phyloP scores from a whole-genome alignment of 2,113 vertebrate genomes.

The Parus major region DNA sequence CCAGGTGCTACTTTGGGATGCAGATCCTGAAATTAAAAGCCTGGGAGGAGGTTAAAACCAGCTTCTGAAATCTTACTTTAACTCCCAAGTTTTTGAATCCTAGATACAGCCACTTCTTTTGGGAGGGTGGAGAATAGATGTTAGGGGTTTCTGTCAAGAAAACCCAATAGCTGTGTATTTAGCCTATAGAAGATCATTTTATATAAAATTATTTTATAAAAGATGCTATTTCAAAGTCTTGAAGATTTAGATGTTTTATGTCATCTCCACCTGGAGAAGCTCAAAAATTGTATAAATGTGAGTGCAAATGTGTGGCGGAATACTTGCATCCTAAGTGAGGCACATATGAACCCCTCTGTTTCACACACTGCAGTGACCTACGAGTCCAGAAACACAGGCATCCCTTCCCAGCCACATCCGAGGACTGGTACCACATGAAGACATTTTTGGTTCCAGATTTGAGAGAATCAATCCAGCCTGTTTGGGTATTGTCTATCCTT shows the following conservation, averaged over 20 bases:
- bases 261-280: background rate
- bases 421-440: too few relatives aligned
- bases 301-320: background rate
- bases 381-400: fast-evolving
- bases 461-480: background rate
- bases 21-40: background rate
- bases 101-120: background rate
- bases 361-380: background rate
- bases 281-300: background rate
- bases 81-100: background rate
- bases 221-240: background rate
- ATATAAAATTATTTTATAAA: too few relatives aligned
- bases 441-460: background rate
- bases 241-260: background rate
- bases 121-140: background rate
- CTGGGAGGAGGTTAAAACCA: background rate
- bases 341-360: background rate
- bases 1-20: background rate
- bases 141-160: background rate
- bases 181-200: background rate
- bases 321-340: background rate
- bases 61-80: background rate
- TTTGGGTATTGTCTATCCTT: fast-evolving
- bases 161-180: background rate
- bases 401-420: background rate